Percentiles rank a stretch among this genome's conserved stretches.
phyloP scores from a whole-genome alignment of 1,140 invertebrate genomes.

The Catajapyx aquilonaris region DNA sequence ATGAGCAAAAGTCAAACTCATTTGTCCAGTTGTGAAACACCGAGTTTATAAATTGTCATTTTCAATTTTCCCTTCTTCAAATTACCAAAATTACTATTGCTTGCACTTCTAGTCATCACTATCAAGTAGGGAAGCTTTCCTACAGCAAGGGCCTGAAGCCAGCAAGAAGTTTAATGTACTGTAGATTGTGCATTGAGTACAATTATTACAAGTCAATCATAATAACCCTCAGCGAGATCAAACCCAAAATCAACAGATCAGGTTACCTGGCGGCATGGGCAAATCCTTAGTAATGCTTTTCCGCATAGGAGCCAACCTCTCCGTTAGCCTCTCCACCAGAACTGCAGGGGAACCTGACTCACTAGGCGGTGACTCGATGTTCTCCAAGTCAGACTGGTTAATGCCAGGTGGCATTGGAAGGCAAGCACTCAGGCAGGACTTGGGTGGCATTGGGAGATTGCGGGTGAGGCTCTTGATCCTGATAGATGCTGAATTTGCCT shows the following conservation, averaged over 20 bases:
- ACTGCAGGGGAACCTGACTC: constrained; percentile 32
- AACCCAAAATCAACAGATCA: constrained; percentile 7
- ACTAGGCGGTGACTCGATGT: constrained; percentile 44
- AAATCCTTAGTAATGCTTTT: constrained; percentile 63
- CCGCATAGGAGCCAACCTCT: constrained; percentile 22
- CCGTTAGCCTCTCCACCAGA: constrained; percentile 23
- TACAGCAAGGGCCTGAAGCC: constrained; percentile 17
- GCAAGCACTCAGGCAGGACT: not conserved
- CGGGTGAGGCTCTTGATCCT: not conserved
- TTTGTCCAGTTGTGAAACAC: no score
- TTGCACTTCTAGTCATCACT: no score
- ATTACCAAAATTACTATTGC: no score
- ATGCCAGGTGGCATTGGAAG: constrained; percentile 69
- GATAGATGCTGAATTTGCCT: constrained; percentile 4
- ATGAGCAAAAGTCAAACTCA: no score
- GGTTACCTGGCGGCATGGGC: constrained; percentile 64
- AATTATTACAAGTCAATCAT: constrained; percentile 1
- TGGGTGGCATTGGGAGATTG: constrained; percentile 6
- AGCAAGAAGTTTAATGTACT: constrained; percentile 5
- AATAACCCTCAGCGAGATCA: constrained; percentile 2
- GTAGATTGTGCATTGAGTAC: not conserved
- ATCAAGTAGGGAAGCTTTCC: no score
- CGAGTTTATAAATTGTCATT: no score
- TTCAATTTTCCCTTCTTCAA: no score
- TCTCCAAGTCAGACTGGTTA: constrained; percentile 50